phyloP scores from a whole-genome alignment of 2,888 invertebrate genomes.

The Andrena haemorrhoa region DNA sequence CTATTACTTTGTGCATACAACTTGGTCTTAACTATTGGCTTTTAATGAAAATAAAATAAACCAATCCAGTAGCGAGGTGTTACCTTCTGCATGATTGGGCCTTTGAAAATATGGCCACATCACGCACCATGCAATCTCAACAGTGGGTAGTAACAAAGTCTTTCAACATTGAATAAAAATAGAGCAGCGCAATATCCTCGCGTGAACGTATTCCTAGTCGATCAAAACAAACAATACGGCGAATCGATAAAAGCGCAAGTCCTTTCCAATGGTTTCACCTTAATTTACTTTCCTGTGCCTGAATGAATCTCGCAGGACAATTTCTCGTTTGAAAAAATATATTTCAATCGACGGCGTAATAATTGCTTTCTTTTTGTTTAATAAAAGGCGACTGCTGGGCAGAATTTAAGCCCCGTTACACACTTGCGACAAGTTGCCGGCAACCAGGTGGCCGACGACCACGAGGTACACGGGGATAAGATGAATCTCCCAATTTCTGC shows the following conservation, averaged over 20 bases:
- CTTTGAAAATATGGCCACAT: no score
- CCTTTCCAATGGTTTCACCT: constrained; percentile 37
- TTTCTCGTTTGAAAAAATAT: neutral
- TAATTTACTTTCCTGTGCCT: constrained; percentile 28
- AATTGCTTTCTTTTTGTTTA: neutral
- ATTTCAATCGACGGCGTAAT: neutral
- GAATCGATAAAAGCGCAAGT: constrained; percentile 52
- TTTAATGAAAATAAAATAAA: no score
- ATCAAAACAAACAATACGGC: constrained; percentile 54
- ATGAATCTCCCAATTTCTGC: no score
- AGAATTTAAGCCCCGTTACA: neutral
- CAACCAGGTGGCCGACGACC: no score
- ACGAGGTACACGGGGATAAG: no score
- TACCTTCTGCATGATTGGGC: no score
- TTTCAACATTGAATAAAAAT: constrained; percentile 45
- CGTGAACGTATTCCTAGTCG: constrained; percentile 56
- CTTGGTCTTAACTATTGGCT: no score
- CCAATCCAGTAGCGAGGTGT: no score
- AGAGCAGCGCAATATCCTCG: constrained; percentile 31
- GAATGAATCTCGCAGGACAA: neutral
- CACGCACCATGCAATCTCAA: no score
- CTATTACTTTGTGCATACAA: no score
- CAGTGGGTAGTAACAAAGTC: neutral
- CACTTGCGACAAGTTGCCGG: no score
- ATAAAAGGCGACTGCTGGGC: neutral